Evolutionary conservation across 2,888 invertebrate genomes (phyloP).

Genomic region (Cerastoderma edule): DNA sequence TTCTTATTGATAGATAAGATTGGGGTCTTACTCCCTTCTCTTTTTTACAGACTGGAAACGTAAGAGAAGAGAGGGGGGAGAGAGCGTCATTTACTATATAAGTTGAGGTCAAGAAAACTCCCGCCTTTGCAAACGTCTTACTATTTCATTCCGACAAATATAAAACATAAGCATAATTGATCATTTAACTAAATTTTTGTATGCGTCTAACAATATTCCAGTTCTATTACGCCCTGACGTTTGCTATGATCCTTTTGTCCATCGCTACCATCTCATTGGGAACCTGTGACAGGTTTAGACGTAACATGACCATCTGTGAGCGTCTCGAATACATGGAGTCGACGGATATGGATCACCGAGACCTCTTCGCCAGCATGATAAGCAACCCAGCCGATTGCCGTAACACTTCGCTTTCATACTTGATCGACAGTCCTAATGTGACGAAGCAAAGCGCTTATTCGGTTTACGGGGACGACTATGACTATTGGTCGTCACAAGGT

Average conservation of each 20-base stretch:
- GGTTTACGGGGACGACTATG: too few relatives aligned
- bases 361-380: neutral
- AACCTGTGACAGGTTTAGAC: conserved; percentile 23
- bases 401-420: neutral
- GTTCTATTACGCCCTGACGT: conserved; percentile 23
- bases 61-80: too few relatives aligned
- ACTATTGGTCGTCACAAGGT: neutral
- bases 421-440: too few relatives aligned
- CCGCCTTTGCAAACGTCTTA: too few relatives aligned
- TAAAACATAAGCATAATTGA: neutral
- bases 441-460: too few relatives aligned
- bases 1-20: too few relatives aligned
- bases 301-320: conserved; percentile 40
- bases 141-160: neutral
- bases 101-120: too few relatives aligned
- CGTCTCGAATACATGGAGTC: conserved; percentile 17
- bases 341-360: neutral
- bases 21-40: too few relatives aligned
- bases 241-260: conserved; percentile 26
- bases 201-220: conserved; percentile 13
- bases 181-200: neutral
- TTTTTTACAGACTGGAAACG: neutral
- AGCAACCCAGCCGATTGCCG: conserved; percentile 8
- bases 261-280: conserved; percentile 25
- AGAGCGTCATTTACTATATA: too few relatives aligned